phyloP scores from a whole-genome alignment of 1,140 invertebrate genomes.

The Pararge aegeria region DNA sequence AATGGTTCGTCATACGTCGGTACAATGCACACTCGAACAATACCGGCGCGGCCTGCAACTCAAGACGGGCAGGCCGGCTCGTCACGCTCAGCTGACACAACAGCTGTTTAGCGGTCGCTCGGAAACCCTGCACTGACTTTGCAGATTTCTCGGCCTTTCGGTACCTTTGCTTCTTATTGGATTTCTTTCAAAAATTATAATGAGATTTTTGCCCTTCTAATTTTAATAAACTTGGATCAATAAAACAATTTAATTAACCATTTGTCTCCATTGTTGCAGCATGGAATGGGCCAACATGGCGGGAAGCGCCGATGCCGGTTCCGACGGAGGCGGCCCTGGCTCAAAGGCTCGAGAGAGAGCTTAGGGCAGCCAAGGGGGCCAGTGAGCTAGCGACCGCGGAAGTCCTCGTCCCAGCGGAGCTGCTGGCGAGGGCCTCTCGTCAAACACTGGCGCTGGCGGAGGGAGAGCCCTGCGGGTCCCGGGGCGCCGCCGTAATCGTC shows the following conservation, averaged over 20 bases:
- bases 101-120: slow-evolving; percentile 81
- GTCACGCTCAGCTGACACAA: slow-evolving; percentile 86
- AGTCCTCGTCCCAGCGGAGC: slow-evolving; percentile 88
- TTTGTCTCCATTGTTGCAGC: slow-evolving; percentile 63
- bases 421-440: slow-evolving; percentile 86
- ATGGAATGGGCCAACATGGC: slow-evolving; percentile 70
- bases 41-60: neutral
- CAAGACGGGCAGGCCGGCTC: slow-evolving; percentile 14
- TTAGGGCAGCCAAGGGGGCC: slow-evolving; percentile 86
- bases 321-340: slow-evolving; percentile 80
- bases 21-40: neutral
- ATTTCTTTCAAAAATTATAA: too few species aligned
- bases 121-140: too few species aligned
- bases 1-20: neutral
- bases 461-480: slow-evolving; percentile 90
- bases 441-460: slow-evolving; percentile 90
- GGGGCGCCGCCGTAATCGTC: slow-evolving; percentile 88
- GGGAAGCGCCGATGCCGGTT: slow-evolving; percentile 65
- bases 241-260: too few species aligned
- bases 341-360: slow-evolving; percentile 85
- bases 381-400: slow-evolving; percentile 89
- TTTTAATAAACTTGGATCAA: too few species aligned
- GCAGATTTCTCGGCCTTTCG: neutral
- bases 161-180: neutral
- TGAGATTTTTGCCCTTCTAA: too few species aligned